phyloP scores from a whole-genome alignment of 2,797 vertebrate genomes.

The Buphagus erythrorhynchus region DNA sequence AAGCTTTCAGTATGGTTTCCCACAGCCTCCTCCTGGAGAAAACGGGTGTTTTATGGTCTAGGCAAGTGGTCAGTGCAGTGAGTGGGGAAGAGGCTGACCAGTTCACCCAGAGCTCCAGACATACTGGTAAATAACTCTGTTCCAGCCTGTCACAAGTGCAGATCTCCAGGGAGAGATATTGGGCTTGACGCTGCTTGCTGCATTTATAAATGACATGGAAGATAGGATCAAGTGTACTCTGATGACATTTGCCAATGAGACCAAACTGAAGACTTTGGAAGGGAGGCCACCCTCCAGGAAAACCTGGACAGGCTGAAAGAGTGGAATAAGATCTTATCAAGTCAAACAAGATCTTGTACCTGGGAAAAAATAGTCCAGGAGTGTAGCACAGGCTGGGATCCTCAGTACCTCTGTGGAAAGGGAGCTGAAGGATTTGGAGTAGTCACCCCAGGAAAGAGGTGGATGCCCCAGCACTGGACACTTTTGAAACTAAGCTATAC shows the following conservation, averaged over 20 bases:
- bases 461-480: fast-evolving
- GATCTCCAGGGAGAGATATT: background rate
- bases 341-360: background rate
- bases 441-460: background rate
- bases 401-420: background rate
- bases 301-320: background rate
- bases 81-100: background rate
- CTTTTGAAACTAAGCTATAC: background rate
- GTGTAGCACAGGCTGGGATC: background rate
- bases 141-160: background rate
- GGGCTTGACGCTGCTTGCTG: background rate
- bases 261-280: background rate
- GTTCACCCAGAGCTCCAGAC: background rate
- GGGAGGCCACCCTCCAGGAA: background rate
- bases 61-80: background rate
- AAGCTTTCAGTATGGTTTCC: fast-evolving
- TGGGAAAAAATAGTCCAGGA: background rate
- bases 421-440: background rate
- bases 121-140: background rate
- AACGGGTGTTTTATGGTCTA: background rate
- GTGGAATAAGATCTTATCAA: background rate
- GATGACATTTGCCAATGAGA: background rate
- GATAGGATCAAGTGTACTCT: background rate
- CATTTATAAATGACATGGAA: fast-evolving
- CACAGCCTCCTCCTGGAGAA: background rate